A percentile compares a stretch with the other conserved stretches of the same genome.
Evolutionary conservation across 1,140 invertebrate species (phyloP).

Genomic region (Gonatopus flavifemur): DNA sequence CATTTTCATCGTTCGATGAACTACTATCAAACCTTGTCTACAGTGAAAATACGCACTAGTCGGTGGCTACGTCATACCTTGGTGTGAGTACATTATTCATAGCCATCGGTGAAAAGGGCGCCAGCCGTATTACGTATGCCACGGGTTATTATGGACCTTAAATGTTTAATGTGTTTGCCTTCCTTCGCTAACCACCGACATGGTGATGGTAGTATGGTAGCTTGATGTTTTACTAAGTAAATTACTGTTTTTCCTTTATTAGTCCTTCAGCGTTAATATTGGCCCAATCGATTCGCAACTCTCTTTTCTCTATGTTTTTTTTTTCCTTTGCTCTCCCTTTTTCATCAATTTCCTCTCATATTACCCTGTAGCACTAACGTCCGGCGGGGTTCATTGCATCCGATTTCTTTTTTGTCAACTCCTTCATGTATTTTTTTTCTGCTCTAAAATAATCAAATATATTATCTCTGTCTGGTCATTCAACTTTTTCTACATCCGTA

Average conservation of each 20-base stretch:
- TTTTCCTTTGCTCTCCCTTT: neutral
- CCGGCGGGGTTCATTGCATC: too few species aligned
- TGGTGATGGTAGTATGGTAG: too few species aligned
- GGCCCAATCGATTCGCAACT: constrained; percentile 54
- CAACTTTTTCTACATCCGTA: too few species aligned
- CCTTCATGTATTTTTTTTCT: too few species aligned
- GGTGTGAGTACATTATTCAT: constrained; percentile 57
- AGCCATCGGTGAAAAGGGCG: constrained; percentile 57
- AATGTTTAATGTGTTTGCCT: constrained; percentile 62
- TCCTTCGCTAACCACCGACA: constrained; percentile 52
- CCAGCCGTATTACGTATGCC: constrained; percentile 55
- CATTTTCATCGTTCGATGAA: too few species aligned
- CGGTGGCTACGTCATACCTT: constrained; percentile 49
- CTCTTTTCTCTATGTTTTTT: constrained; percentile 9
- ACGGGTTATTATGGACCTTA: constrained; percentile 60
- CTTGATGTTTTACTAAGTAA: constrained; percentile 62
- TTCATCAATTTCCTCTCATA: neutral
- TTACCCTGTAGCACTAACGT: too few species aligned
- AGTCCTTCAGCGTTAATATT: constrained; percentile 54
- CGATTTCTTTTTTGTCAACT: too few species aligned
- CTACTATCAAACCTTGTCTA: too few species aligned
- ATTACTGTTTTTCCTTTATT: constrained; percentile 59
- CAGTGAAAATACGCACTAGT: constrained; percentile 37
- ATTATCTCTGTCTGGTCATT: too few species aligned
- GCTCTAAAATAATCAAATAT: too few species aligned